Base-by-base conservation (phyloP, 2,113 vertebrate species). In the Calypte anna region DNA sequence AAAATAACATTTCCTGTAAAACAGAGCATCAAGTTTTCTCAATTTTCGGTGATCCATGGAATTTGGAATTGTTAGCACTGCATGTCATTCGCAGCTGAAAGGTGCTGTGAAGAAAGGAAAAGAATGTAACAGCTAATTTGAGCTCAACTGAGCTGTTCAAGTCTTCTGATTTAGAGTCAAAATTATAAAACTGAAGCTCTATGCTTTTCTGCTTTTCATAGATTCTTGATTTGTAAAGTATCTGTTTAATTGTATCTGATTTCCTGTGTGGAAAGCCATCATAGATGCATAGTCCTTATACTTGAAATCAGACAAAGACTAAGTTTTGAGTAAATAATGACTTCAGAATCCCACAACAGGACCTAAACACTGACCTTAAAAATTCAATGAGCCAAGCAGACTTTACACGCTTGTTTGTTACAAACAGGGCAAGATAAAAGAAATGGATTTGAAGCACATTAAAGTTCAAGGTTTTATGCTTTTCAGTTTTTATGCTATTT, bases 401-500 rank as follows among this genome's bases (percentile, higher is more conserved):
- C 1, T 67, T 59, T 61, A 7, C 33, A 54, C 0, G 3, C 33
- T n/a, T 82, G 19, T 83, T 96, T 97, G 48, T 18, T 22, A 91
- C 24, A 84, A 23, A 90, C 20, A 44, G 53, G 67, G 63, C 20
- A 69, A 77, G 51, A 95, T 57, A 57, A 92, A 96, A 91, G 7
- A 74, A 58, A 67, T 67, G 7, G n/a, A 88, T 91, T 93, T 96
- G 91, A 92, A 94, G 24, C 25, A 90, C 53, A 53, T 67, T 91
- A 86, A 91, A 91, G 38, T 58, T 20, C 8, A 95, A 90, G 58
- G 19, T 23, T 93, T 94, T 94, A 90, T 86, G 68, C n/a, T 79
- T 91, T 91, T 84, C 25, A 11, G 13, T n/a, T 97, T 94, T 94
- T 46, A 93, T 91, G 36, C 5, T 82, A 86, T 87, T 96, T 97